A percentile compares a stretch with the other conserved stretches of the same genome.
phyloP scores from a whole-genome alignment of 2,797 vertebrate species.

The Galagoides demidoff region DNA sequence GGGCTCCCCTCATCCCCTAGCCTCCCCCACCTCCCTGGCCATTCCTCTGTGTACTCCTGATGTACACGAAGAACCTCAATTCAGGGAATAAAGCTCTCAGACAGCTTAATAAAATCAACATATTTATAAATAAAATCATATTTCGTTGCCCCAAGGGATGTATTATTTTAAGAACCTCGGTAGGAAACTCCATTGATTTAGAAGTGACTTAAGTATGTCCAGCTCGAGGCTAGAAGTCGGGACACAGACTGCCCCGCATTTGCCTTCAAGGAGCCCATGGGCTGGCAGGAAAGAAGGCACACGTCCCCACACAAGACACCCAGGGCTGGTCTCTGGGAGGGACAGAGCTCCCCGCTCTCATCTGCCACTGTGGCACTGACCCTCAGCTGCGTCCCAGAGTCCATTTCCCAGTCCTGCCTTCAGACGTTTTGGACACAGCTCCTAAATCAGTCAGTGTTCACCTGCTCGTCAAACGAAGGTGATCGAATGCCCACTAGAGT shows the following conservation, averaged over 20 bases:
- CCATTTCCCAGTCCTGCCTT: background rate
- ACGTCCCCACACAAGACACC: accelerated
- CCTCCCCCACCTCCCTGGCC: too few species aligned
- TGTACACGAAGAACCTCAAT: background rate
- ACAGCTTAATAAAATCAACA: background rate
- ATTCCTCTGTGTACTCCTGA: too few species aligned
- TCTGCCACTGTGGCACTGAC: accelerated
- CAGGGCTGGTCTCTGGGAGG: accelerated
- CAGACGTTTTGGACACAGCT: too few species aligned
- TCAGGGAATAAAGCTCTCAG: accelerated
- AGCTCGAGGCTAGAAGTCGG: accelerated
- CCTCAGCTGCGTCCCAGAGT: background rate
- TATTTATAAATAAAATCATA: background rate
- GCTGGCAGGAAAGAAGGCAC: background rate
- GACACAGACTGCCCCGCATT: accelerated
- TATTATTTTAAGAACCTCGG: background rate
- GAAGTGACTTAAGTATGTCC: accelerated
- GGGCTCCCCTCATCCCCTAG: too few species aligned
- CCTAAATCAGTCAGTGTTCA: background rate
- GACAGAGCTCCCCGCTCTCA: accelerated
- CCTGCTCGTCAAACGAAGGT: background rate
- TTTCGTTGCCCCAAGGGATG: background rate
- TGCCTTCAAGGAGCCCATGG: background rate
- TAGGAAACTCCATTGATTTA: background rate
- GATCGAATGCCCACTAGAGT: background rate